These are phyloP conservation scores for Apotomis capreana DNA, from an alignment of 2,888 invertebrate species.

Conservation along the genomic window DNA sequence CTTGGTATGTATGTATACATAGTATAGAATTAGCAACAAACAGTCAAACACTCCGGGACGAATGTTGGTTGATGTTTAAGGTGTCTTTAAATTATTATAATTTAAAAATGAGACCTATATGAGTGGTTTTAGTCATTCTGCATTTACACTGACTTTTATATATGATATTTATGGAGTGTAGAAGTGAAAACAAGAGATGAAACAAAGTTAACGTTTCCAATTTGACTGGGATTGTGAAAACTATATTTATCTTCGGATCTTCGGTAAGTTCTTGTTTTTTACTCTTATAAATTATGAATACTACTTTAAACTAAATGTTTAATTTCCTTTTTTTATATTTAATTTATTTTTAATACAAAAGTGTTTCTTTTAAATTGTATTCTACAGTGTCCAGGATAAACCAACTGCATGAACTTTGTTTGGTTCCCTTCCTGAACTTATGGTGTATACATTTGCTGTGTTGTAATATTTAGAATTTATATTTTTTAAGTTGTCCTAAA, in stretches of 20 bases:
- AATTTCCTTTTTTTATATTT: background rate
- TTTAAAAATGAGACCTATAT: background rate
- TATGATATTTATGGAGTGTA: background rate
- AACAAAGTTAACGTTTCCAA: background rate
- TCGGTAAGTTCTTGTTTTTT: background rate
- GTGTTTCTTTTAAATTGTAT: too few species aligned
- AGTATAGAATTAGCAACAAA: constrained; percentile 9
- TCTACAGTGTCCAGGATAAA: too few species aligned
- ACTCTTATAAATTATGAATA: background rate
- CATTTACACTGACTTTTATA: background rate
- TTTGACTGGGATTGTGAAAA: constrained; percentile 7
- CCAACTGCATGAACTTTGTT: too few species aligned
- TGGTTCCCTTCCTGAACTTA: too few species aligned
- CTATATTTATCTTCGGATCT: background rate
- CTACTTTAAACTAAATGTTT: background rate
- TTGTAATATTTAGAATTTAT: too few species aligned
- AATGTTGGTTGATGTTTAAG: background rate
- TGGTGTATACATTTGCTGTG: too few species aligned
- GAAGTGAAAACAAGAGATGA: background rate
- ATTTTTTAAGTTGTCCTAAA: too few species aligned
- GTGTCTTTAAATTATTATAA: background rate
- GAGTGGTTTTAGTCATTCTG: background rate
- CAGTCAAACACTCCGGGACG: background rate
- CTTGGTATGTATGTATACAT: background rate
- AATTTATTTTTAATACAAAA: too few species aligned